Percentiles rank a stretch among this genome's conserved stretches.
Conservation (phyloP, 64 coral and sea anemone genomes). For the Acropora tenuis region DNA sequence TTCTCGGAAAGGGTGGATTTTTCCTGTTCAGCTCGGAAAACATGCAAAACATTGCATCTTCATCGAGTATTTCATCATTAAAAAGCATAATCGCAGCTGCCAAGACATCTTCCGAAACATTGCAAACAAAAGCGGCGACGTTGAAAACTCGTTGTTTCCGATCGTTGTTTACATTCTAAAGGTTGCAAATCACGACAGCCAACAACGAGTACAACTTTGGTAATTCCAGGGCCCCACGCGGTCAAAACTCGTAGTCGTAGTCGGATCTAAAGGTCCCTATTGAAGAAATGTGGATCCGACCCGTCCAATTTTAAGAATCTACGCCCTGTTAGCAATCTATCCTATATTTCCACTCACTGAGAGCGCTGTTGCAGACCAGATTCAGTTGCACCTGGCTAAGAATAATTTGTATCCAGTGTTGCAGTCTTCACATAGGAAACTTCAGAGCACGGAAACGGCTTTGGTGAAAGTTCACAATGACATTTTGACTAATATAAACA, state of each 20-base stretch:
- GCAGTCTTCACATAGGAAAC: not conserved
- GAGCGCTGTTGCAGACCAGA: not conserved
- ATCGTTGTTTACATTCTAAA: conserved; percentile 35
- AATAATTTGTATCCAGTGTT: not conserved
- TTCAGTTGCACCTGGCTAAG: not conserved
- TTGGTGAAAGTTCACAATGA: not conserved
- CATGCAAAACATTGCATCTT: conserved; percentile 42
- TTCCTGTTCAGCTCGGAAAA: conserved; percentile 33
- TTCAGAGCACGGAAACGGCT: not conserved
- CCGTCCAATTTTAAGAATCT: not conserved
- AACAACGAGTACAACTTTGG: conserved; percentile 23
- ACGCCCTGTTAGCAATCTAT: conserved; percentile 12
- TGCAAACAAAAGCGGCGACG: not conserved
- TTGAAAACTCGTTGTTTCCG: not conserved
- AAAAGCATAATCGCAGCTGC: conserved; percentile 9
- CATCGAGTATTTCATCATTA: conserved; percentile 51
- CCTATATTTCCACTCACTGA: not conserved
- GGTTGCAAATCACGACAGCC: conserved; percentile 52
- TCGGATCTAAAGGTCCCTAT: not conserved
- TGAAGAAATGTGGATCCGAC: not conserved
- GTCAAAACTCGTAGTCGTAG: not conserved
- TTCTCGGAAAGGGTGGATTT: not conserved
- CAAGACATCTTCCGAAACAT: conserved; percentile 42
- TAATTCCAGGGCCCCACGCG: not conserved
- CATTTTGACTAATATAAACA: not conserved